Conservation (phyloP, 2,113 vertebrate species). For the Chionodraco myersi region DNA sequence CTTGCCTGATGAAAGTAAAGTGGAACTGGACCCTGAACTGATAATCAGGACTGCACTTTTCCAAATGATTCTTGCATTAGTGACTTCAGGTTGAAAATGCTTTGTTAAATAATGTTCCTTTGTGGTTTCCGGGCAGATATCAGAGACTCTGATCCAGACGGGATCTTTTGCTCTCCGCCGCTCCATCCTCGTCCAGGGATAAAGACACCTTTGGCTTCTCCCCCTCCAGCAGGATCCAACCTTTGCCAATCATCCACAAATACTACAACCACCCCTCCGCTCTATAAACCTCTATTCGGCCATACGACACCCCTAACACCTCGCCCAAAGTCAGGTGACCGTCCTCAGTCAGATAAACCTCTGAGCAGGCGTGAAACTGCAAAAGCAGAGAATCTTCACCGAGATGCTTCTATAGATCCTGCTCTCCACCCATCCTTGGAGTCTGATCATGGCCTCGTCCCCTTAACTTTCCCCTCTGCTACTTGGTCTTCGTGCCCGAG, state of each 20-base stretch:
- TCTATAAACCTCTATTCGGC: not conserved
- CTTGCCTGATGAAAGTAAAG: no score
- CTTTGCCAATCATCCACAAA: not conserved
- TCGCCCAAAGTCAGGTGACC: not conserved
- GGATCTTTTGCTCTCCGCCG: conserved; percentile 39
- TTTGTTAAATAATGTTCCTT: not conserved
- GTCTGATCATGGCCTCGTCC: conserved; percentile 3
- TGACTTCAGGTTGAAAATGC: no score
- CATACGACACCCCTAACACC: conserved; percentile 12
- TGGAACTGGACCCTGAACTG: no score
- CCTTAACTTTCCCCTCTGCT: conserved; percentile 25
- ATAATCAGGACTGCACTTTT: no score
- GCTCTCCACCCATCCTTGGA: not conserved
- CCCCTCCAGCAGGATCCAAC: not conserved
- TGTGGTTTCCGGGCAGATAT: conserved; percentile 52
- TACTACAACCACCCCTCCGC: not conserved
- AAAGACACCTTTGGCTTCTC: conserved; percentile 3
- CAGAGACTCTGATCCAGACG: conserved; percentile 23
- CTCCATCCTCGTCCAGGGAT: conserved; percentile 44
- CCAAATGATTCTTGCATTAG: no score
- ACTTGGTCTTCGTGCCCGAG: conserved; percentile 66
- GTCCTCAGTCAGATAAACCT: not conserved
- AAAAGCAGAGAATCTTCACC: not conserved
- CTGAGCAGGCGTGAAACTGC: not conserved
- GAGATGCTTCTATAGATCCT: not conserved